These are phyloP conservation scores for Trogon melanurus DNA, from an alignment of 2,113 vertebrate genomes.

Conservation along the genomic window DNA sequence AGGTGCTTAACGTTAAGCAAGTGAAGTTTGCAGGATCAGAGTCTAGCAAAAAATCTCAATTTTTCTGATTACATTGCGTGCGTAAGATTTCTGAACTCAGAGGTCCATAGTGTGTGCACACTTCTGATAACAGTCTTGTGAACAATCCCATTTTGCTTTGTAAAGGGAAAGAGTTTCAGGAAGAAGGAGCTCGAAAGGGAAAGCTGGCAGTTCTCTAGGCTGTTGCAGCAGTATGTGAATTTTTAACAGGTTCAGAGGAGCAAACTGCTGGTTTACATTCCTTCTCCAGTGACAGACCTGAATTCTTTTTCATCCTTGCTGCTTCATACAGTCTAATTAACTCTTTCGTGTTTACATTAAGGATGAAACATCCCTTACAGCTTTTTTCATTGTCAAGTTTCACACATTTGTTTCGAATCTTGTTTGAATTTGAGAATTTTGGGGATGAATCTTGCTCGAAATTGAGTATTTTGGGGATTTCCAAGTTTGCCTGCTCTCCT, in stretches of 20 bases:
- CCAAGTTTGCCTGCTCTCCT: slow-evolving; percentile 37
- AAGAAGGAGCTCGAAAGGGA: not conserved
- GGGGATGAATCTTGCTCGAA: too few species aligned
- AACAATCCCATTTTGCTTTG: not conserved
- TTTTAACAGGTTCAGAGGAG: slow-evolving; percentile 13
- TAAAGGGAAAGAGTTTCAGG: not conserved
- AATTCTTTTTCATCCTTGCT: slow-evolving; percentile 46
- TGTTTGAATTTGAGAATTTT: slow-evolving; percentile 1
- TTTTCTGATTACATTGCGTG: not conserved
- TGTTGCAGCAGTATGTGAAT: not conserved
- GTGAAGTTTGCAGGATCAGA: not conserved
- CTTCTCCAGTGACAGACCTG: slow-evolving; percentile 5
- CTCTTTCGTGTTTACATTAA: slow-evolving; percentile 76
- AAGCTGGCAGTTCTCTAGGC: not conserved
- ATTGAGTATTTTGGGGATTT: not conserved
- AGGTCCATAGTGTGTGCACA: not conserved
- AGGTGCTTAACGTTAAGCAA: not conserved
- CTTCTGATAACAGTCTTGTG: not conserved
- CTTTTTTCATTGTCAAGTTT: slow-evolving; percentile 9
- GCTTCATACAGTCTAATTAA: slow-evolving; percentile 52
- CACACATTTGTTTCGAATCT: not conserved
- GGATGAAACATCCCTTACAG: slow-evolving; percentile 45
- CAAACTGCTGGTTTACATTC: slow-evolving; percentile 48
- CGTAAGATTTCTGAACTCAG: not conserved
- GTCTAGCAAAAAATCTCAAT: not conserved